Conservation (phyloP, 2,113 vertebrate species). For the Ariopsis seemanni region DNA sequence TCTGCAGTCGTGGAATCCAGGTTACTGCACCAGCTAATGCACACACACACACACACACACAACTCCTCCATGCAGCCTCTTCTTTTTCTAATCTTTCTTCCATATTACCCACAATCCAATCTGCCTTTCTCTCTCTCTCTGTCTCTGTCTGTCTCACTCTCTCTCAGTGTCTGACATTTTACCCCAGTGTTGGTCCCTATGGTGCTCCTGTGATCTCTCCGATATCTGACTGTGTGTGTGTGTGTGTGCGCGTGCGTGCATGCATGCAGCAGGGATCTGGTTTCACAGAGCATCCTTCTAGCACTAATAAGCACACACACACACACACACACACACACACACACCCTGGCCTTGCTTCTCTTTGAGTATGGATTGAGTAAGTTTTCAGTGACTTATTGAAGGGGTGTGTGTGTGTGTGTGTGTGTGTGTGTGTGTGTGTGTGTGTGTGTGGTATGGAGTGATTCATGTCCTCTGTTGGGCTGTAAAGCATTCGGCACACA, state of each 20-base stretch:
- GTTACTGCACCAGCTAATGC: neutral
- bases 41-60: neutral
- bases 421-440: conserved; percentile 20
- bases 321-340: conserved; percentile 29
- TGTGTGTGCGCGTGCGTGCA: conserved; percentile 44
- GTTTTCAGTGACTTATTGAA: neutral
- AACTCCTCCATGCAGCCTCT: neutral
- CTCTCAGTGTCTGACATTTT: conserved; percentile 69
- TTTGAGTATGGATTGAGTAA: neutral
- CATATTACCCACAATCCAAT: neutral
- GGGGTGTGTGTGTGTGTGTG: neutral
- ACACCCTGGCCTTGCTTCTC: neutral
- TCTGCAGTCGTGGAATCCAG: too few species aligned
- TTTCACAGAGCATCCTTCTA: neutral
- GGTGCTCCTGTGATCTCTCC: conserved; percentile 68
- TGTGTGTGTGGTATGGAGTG: conserved; percentile 26
- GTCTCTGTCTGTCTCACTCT: neutral
- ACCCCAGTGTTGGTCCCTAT: conserved; percentile 68
- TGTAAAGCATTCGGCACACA: too few species aligned
- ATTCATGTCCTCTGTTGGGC: too few species aligned
- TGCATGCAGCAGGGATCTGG: neutral
- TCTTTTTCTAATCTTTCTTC: neutral
- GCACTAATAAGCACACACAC: conserved; percentile 21
- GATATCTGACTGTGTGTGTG: conserved; percentile 42
- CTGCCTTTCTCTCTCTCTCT: neutral